Percentiles rank a stretch among this genome's conserved stretches.
Conservation (phyloP, 2,113 vertebrate genomes). For the Chionomys nivalis region DNA sequence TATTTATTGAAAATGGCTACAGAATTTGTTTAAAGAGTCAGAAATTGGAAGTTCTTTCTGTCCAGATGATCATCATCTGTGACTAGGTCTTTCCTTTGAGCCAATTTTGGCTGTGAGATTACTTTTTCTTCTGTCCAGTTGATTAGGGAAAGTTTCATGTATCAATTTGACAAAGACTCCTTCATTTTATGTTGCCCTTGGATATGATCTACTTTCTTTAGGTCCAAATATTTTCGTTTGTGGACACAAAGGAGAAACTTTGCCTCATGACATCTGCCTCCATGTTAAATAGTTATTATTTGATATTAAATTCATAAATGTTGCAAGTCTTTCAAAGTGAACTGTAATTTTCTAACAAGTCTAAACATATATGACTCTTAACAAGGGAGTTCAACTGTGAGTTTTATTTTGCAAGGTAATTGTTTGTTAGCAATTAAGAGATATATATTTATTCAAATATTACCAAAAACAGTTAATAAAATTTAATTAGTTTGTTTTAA, state of each 20-base stretch:
- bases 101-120: neutral
- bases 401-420: neutral
- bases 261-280: neutral
- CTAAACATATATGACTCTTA: neutral
- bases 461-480: neutral
- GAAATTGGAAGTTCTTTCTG: neutral
- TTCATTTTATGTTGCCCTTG: neutral
- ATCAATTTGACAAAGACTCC: neutral
- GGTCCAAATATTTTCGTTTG: neutral
- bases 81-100: neutral
- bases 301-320: neutral
- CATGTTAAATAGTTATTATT: neutral
- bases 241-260: neutral
- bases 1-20: neutral
- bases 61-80: neutral
- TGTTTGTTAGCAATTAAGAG: neutral
- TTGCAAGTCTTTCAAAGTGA: neutral
- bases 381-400: neutral
- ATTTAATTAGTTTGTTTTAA: constrained; percentile 13
- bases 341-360: neutral
- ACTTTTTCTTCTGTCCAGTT: neutral
- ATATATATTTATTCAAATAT: neutral
- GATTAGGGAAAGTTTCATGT: neutral
- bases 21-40: neutral
- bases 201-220: neutral